These are phyloP conservation scores for Epistrophe grossulariae DNA, from an alignment of 2,888 invertebrate species.

Conservation along the genomic window DNA sequence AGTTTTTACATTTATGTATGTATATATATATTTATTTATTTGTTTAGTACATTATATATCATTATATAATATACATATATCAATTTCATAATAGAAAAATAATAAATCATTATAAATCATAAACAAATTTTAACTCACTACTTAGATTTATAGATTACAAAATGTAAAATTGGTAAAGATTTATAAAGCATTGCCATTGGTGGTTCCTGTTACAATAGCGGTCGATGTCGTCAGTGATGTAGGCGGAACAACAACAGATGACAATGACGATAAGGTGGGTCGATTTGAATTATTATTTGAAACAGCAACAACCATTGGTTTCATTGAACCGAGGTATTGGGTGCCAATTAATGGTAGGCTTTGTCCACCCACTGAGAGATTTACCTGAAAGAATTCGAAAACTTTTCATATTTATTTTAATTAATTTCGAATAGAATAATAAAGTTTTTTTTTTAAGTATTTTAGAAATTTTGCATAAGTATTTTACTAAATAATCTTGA, in stretches of 20 bases:
- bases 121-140: constrained; percentile 67
- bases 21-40: constrained; percentile 18
- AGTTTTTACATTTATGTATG: constrained; percentile 51
- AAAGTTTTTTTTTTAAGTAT: no score
- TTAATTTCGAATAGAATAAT: constrained; percentile 26
- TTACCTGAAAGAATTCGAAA: constrained; percentile 74
- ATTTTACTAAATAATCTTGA: no score
- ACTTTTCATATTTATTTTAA: constrained; percentile 62
- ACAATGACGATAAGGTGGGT: constrained; percentile 77
- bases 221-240: constrained; percentile 77
- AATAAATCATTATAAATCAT: constrained; percentile 29
- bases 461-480: no score
- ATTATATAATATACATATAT: constrained; percentile 49
- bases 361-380: constrained; percentile 77
- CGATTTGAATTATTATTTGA: constrained; percentile 74
- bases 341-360: constrained; percentile 77
- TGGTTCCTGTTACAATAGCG: constrained; percentile 83
- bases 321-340: constrained; percentile 78
- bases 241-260: constrained; percentile 77
- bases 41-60: constrained; percentile 56
- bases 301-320: constrained; percentile 79
- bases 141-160: constrained; percentile 69
- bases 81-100: constrained; percentile 51
- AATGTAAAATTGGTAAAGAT: constrained; percentile 76
- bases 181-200: constrained; percentile 83